Evolutionary conservation across 2,888 invertebrate genomes (phyloP), one percentile per base, ranked within the genome.

Genomic region (Plebejus anna): DNA sequence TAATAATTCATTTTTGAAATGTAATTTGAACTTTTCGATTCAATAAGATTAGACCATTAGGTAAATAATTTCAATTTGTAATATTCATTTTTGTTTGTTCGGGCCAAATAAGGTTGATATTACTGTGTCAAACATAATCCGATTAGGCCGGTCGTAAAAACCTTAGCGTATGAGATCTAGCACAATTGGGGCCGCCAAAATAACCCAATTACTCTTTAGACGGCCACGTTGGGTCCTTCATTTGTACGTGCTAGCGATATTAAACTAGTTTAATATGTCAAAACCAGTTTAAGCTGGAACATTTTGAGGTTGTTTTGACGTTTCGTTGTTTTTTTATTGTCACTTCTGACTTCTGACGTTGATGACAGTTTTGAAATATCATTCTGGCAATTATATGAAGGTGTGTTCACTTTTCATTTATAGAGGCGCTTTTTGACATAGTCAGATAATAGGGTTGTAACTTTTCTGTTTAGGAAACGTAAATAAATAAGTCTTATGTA

Each of bases 181-280:
- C 80, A 80, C 80, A 80, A 80, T 80, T 80, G 78, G 78, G 77
- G 82, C 80, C 38, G 80, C 79, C 79, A 80, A 80, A 81, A 82
- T 85, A 83, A 84, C 81, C 80, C 85, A 84, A 88, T 88, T 86
- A 88, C 86, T 85, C 85, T 85, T 86, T 87, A 85, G 80, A 79
- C 66, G 66, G 66, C 82, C 83, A 83, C 83, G 83, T 81, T 81
- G 79, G 32, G 78, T 77, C 80, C 80, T 80, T 78, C 79, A 81
- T 83, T 82, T 83, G 81, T 81, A 81, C 80, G 78, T 80, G 78
- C 71, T 75, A 57, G 36, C 9, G 22, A 28, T 72, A 72, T 72
- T 11, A 61, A 5, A 66, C 66, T 11, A 66, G 13, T 66, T 66
- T 66, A 66, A 71, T 42, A 42, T 22, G 42, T 22, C 36, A 13